Evolutionary conservation across 2,113 vertebrate genomes (phyloP), one percentile per base, ranked within the genome.

Genomic region (Grammatotria lemairii): DNA sequence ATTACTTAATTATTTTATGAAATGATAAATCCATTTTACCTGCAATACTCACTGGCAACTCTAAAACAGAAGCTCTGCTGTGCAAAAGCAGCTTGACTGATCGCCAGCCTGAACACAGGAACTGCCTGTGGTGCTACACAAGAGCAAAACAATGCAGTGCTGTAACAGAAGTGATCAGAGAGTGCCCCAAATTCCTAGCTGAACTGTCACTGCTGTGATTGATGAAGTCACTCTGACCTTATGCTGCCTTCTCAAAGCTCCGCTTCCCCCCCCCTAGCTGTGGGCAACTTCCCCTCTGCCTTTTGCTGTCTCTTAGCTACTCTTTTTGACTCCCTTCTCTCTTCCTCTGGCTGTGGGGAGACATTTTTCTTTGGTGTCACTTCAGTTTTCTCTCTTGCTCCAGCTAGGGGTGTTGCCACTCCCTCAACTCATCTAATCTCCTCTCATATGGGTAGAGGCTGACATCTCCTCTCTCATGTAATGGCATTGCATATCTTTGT

Each of bases 181-280:
- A 21, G 23, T 2, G 80, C 88, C 84, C n/a, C n/a, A 2, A 80
- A 91, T 86, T 88, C 84, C 63, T 89, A 55, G 57, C 58, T 47
- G 78, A 57, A 79, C 80, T 84, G 91, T 90, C 58, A 58, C 85
- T 70, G 58, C 82, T 45, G 47, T 94, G 94, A 94, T 93, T 93
- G 94, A 94, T 93, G 91, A 93, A 94, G 85, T 93, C 90, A 91
- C 91, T 88, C 85, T 92, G 94, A 93, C 91, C 91, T 87, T 88
- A 63, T 17, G 35, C 73, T 88, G 88, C 83, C 81, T 89, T 86
- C 45, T 90, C 81, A 90, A 87, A 94, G 86, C 85, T 47, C 33
- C 2, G 42, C 83, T 83, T 57, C 87, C 89, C 83, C 78, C 84
- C 85, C 81, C 82, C 31, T 13, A 58, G 88, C 89, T 85, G 57